phyloP scores from a whole-genome alignment of 2,797 vertebrate genomes.

The Pseudomugil tenellus region DNA sequence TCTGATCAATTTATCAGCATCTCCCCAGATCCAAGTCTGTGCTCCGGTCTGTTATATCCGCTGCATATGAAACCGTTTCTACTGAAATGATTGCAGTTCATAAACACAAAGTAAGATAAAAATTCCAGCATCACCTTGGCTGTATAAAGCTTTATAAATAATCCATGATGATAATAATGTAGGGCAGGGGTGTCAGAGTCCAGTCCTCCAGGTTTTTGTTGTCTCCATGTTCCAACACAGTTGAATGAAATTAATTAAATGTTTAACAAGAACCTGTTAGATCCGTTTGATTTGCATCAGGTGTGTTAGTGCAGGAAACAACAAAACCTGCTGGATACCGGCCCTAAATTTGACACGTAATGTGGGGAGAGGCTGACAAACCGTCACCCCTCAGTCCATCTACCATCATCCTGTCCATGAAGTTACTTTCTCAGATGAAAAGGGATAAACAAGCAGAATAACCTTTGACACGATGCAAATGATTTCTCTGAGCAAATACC shows the following conservation, averaged over 20 bases:
- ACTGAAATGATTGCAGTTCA: slow-evolving; percentile 28
- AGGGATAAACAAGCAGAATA: slow-evolving; percentile 39
- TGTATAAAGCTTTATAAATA: slow-evolving; percentile 51
- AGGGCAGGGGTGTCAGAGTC: no score
- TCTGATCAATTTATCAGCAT: slow-evolving; percentile 68
- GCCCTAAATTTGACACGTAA: no score
- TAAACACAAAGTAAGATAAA: slow-evolving; percentile 45
- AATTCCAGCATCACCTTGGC: slow-evolving; percentile 48
- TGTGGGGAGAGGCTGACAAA: slow-evolving; percentile 31
- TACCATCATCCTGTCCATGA: slow-evolving; percentile 36
- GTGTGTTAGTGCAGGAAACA: no score
- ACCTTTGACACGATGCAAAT: slow-evolving; percentile 52
- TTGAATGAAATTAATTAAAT: no score
- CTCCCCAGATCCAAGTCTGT: slow-evolving; percentile 40
- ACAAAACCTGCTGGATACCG: no score
- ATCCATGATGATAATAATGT: slow-evolving; percentile 43
- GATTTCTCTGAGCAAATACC: slow-evolving; percentile 54
- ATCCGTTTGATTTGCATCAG: no score
- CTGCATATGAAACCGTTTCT: slow-evolving; percentile 31
- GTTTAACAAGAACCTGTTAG: no score
- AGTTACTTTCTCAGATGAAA: slow-evolving; percentile 44
- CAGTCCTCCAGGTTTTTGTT: no score
- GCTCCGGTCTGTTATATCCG: slow-evolving; percentile 28
- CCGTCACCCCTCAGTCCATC: slow-evolving; percentile 19
- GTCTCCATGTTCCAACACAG: no score